Evolutionary conservation across 2,113 vertebrate species (phyloP).

Genomic region (Bubo blakistoni): DNA sequence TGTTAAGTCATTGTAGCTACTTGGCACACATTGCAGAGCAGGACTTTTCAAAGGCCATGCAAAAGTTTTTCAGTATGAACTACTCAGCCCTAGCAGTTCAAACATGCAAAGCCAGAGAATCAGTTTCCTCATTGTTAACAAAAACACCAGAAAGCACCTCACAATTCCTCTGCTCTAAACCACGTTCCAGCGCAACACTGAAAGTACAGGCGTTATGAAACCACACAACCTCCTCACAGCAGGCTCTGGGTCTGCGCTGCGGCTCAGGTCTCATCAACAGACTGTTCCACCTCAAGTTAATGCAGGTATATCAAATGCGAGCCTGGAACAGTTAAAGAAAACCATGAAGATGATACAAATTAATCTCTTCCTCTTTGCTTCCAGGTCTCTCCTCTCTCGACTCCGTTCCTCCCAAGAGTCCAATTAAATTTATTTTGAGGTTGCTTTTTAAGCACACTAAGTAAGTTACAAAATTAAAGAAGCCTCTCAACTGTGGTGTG

Average conservation of each 20-base stretch:
- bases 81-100: not conserved
- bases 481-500: not conserved
- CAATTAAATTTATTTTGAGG: not conserved
- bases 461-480: not conserved
- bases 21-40: not conserved
- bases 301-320: not conserved
- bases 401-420: not conserved
- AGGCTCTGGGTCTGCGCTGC: not conserved
- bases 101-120: not conserved
- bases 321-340: not conserved
- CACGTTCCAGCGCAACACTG: fast-evolving
- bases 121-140: not conserved
- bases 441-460: not conserved
- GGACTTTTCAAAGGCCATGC: not conserved
- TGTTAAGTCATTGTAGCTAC: not conserved
- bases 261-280: not conserved
- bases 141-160: not conserved
- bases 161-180: not conserved
- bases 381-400: not conserved
- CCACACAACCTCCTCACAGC: not conserved
- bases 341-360: not conserved
- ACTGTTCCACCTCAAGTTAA: not conserved
- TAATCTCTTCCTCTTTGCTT: not conserved
- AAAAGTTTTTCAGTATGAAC: not conserved
- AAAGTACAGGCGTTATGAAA: fast-evolving